Evolutionary conservation across 2,888 invertebrate species (phyloP).

Genomic region (Alcis repandata): DNA sequence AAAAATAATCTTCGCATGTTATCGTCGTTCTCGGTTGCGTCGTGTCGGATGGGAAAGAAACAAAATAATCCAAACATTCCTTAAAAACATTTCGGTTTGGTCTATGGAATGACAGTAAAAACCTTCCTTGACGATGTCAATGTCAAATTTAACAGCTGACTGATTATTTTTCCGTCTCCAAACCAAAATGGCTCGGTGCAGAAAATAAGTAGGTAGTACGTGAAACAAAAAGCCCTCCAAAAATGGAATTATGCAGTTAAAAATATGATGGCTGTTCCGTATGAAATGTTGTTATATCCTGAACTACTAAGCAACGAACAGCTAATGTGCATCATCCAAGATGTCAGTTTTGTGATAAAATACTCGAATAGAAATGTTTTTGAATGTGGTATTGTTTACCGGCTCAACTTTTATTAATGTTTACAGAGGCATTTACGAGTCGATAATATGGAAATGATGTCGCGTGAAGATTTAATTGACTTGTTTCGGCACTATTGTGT

Average conservation of each 20-base stretch:
- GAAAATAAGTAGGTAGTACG: too few relatives aligned
- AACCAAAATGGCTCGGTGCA: too few relatives aligned
- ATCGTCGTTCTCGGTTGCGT: too few relatives aligned
- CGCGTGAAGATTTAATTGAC: slow-evolving; percentile 72
- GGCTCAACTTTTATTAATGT: slow-evolving; percentile 25
- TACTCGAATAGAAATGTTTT: background rate
- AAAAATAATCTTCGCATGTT: too few relatives aligned
- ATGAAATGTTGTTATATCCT: slow-evolving; percentile 79
- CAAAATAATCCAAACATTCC: too few relatives aligned
- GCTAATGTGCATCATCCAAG: slow-evolving; percentile 70
- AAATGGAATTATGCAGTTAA: background rate
- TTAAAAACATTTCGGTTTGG: too few relatives aligned
- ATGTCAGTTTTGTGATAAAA: slow-evolving; percentile 60
- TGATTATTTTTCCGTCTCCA: too few relatives aligned
- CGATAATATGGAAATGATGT: slow-evolving; percentile 64
- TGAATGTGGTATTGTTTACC: background rate
- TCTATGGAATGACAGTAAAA: too few relatives aligned
- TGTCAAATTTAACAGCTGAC: too few relatives aligned
- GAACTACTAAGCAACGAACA: slow-evolving; percentile 78
- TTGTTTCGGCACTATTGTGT: slow-evolving; percentile 79
- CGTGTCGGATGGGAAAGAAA: too few relatives aligned
- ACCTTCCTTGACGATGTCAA: too few relatives aligned
- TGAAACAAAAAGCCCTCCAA: background rate
- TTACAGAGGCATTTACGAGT: slow-evolving; percentile 76
- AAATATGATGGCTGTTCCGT: slow-evolving; percentile 68